These are phyloP conservation scores for Thera obeliscata DNA, from an alignment of 2,888 invertebrate species.

Conservation along the genomic window DNA sequence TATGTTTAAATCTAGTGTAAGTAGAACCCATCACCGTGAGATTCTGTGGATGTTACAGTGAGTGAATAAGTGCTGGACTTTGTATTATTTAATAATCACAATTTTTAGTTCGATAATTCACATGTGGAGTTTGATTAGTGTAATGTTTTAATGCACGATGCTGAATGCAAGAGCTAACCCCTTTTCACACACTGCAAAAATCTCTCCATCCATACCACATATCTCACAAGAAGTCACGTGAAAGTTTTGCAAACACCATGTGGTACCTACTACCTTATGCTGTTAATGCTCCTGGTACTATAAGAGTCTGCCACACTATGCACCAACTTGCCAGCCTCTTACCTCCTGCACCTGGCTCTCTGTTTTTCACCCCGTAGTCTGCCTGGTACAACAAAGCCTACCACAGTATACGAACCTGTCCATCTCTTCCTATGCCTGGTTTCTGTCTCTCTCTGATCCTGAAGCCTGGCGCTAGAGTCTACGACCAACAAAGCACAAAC, in stretches of 20 bases:
- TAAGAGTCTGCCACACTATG: neutral
- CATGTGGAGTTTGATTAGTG: neutral
- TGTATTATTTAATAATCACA: constrained; percentile 23
- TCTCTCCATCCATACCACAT: neutral
- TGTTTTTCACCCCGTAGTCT: no score
- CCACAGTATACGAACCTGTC: neutral
- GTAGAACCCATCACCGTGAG: constrained; percentile 18
- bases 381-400: no score
- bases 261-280: neutral
- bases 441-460: neutral
- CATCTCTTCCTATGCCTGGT: no score
- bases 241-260: neutral
- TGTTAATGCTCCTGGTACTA: neutral
- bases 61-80: constrained; percentile 11
- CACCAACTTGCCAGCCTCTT: neutral
- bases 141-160: neutral
- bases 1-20: neutral
- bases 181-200: neutral
- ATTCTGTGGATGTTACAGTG: constrained; percentile 18
- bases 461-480: no score
- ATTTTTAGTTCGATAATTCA: neutral
- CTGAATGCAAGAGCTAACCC: neutral
- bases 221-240: neutral
- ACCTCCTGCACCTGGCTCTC: neutral
- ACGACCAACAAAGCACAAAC: no score